A percentile compares a stretch with the other conserved stretches of the same genome.
Evolutionary conservation across 2,888 invertebrate genomes (phyloP).

Genomic region (Clanis bilineata): DNA sequence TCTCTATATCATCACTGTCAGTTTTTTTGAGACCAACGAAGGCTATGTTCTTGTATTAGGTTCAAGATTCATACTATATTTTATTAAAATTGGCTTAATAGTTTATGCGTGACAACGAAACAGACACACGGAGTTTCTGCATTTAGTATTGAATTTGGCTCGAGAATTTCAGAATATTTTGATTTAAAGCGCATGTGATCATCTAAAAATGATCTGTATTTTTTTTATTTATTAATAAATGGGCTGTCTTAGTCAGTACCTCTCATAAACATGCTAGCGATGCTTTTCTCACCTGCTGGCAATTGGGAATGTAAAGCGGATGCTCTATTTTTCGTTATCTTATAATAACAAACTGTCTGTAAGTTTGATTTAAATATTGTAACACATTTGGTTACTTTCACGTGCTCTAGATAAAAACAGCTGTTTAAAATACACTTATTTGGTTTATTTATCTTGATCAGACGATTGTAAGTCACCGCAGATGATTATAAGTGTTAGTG

Average conservation of each 20-base stretch:
- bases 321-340: background rate
- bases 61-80: too few relatives aligned
- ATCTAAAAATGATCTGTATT: background rate
- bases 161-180: slow-evolving; percentile 5
- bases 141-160: slow-evolving; percentile 3
- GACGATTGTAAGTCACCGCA: too few relatives aligned
- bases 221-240: slow-evolving; percentile 3
- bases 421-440: background rate
- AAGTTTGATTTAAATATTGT: background rate
- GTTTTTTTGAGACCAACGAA: too few relatives aligned
- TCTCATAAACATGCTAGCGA: slow-evolving; percentile 23
- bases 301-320: background rate
- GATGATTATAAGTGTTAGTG: too few relatives aligned
- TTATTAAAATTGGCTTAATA: too few relatives aligned
- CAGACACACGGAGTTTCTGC: too few relatives aligned
- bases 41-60: too few relatives aligned
- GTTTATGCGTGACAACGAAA: too few relatives aligned
- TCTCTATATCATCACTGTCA: too few relatives aligned
- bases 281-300: slow-evolving; percentile 25
- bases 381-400: background rate
- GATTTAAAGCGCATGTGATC: background rate
- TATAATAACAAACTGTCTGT: background rate
- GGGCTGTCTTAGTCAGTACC: background rate
- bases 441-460: too few relatives aligned
- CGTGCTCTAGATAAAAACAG: background rate